Evolutionary conservation across 1,140 invertebrate genomes (phyloP).

Genomic region (Nephotettix cincticeps): DNA sequence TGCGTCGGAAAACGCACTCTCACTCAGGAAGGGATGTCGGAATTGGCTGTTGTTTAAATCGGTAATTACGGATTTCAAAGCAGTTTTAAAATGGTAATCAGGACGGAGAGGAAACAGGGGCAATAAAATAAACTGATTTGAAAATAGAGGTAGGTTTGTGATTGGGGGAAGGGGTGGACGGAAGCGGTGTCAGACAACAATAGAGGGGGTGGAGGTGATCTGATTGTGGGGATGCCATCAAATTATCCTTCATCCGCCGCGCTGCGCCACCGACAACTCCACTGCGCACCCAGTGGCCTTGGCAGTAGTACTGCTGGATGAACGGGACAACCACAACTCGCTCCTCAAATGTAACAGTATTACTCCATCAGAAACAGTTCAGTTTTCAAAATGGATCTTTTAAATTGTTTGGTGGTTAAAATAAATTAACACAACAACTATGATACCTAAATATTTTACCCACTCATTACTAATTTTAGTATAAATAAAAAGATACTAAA

Average conservation of each 20-base stretch:
- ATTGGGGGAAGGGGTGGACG: neutral
- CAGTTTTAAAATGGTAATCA: slow-evolving; percentile 13
- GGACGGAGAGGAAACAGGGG: neutral
- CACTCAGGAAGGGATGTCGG: slow-evolving; percentile 6
- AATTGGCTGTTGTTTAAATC: slow-evolving; percentile 4
- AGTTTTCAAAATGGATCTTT: no score
- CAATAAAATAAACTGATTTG: slow-evolving; percentile 12
- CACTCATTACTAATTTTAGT: no score
- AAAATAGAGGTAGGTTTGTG: slow-evolving; percentile 4
- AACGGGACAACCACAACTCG: no score
- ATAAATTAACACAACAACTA: no score
- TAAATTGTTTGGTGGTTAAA: no score
- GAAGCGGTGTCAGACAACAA: slow-evolving; percentile 9
- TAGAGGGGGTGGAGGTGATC: neutral
- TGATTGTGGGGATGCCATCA: neutral
- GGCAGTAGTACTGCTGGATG: no score
- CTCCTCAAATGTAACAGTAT: no score
- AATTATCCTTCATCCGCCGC: neutral
- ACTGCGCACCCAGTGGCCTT: no score
- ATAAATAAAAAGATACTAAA: no score
- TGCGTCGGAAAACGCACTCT: neutral
- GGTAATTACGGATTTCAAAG: slow-evolving; percentile 3
- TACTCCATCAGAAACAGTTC: no score
- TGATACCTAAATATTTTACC: no score
- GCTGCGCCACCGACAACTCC: no score